phyloP scores from a whole-genome alignment of 2,113 vertebrate species.

The Dunckerocampus dactyliophorus region DNA sequence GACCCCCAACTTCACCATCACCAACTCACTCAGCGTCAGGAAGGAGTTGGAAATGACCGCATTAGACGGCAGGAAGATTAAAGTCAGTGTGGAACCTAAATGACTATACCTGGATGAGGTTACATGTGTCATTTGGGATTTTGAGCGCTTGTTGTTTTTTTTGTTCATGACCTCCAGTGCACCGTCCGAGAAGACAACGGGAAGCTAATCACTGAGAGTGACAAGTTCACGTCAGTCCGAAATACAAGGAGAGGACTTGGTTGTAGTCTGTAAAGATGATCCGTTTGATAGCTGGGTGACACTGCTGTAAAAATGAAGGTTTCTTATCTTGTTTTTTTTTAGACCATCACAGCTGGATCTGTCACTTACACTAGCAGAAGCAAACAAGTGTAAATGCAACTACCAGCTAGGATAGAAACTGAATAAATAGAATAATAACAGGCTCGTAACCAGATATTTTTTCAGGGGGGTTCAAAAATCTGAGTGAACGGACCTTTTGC shows the following conservation, averaged over 20 bases:
- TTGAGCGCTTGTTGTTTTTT: neutral
- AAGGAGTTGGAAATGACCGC: conserved; percentile 74
- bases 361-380: conserved; percentile 74
- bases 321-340: conserved; percentile 21
- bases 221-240: conserved; percentile 76
- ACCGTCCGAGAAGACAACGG: conserved; percentile 71
- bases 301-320: neutral
- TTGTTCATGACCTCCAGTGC: conserved; percentile 59
- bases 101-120: neutral
- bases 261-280: conserved; percentile 72
- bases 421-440: neutral
- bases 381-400: conserved; percentile 59
- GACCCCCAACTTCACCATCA: conserved; percentile 69
- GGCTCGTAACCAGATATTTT: too few relatives aligned
- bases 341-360: conserved; percentile 73
- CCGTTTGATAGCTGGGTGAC: neutral
- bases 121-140: neutral
- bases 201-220: conserved; percentile 75
- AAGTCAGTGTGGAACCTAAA: conserved; percentile 34
- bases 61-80: conserved; percentile 60
- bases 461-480: too few relatives aligned
- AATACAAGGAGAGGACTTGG: conserved; percentile 79
- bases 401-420: neutral
- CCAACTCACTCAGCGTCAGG: conserved; percentile 75
- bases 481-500: too few relatives aligned